These are phyloP conservation scores for Nerophis ophidion DNA, from an alignment of 2,113 vertebrate species.

Conservation along the genomic window DNA sequence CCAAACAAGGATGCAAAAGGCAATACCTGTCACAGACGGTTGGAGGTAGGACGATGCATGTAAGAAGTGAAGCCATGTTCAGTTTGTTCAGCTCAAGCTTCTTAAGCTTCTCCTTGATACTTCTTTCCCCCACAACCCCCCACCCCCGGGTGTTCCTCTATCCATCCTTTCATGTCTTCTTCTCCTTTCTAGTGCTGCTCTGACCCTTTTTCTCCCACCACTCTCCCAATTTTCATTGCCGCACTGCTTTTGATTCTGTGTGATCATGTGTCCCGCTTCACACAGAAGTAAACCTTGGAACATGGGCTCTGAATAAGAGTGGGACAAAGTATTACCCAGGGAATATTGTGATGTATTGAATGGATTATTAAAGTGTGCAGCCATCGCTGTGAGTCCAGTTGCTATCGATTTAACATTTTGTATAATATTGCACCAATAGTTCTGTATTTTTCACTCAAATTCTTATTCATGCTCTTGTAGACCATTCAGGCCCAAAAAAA, in stretches of 20 bases:
- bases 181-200: neutral
- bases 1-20: constrained; percentile 20
- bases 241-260: constrained; percentile 10
- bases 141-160: neutral
- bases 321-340: too few relatives aligned
- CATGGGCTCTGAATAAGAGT: too few relatives aligned
- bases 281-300: neutral
- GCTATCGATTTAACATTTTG: too few relatives aligned
- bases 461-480: too few relatives aligned
- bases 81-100: neutral
- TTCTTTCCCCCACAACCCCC: neutral
- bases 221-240: neutral
- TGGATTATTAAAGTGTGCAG: too few relatives aligned
- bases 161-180: neutral
- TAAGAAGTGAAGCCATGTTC: neutral
- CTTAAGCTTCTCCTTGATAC: neutral
- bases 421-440: too few relatives aligned
- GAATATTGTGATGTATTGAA: too few relatives aligned
- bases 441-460: too few relatives aligned
- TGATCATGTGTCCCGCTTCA: constrained; percentile 9
- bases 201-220: neutral
- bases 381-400: too few relatives aligned
- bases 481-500: too few relatives aligned
- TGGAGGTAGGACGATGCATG: neutral
- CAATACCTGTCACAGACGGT: neutral